Conservation (phyloP, 2,888 invertebrate species). For the Diaprepes abbreviatus region DNA sequence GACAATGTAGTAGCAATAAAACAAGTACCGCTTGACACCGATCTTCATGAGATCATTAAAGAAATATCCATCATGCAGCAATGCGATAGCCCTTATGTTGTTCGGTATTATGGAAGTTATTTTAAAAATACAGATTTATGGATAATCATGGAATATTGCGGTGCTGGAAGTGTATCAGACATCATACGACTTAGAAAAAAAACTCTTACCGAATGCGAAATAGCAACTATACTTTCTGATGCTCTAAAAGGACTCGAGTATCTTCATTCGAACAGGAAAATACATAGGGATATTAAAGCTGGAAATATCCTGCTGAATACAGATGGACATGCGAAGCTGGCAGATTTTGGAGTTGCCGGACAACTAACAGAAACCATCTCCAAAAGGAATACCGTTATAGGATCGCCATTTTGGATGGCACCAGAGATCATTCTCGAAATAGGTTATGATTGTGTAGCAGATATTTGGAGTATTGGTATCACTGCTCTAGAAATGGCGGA, state of each 20-base stretch:
- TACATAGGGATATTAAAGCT: conserved; percentile 73
- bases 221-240: conserved; percentile 57
- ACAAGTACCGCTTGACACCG: conserved; percentile 98
- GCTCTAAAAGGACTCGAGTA: conserved; percentile 58
- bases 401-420: conserved; percentile 99
- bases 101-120: conserved; percentile 99
- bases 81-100: conserved; percentile 98
- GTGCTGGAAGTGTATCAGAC: conserved; percentile 98
- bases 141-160: conserved; percentile 99
- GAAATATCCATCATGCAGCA: conserved; percentile 99
- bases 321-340: conserved; percentile 98
- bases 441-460: conserved; percentile 98
- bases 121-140: conserved; percentile 99
- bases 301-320: conserved; percentile 98
- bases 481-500: conserved; percentile 99
- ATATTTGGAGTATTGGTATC: conserved; percentile 98
- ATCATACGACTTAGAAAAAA: conserved; percentile 98
- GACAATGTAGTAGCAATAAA: conserved; percentile 97
- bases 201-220: conserved; percentile 57
- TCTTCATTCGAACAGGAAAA: conserved; percentile 57
- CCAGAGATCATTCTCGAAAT: conserved; percentile 99
- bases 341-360: conserved; percentile 99
- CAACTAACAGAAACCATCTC: conserved; percentile 85
- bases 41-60: conserved; percentile 98
- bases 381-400: conserved; percentile 67